Conservation (phyloP, 2,797 vertebrate species). For the Thripadectes ignobilis region DNA sequence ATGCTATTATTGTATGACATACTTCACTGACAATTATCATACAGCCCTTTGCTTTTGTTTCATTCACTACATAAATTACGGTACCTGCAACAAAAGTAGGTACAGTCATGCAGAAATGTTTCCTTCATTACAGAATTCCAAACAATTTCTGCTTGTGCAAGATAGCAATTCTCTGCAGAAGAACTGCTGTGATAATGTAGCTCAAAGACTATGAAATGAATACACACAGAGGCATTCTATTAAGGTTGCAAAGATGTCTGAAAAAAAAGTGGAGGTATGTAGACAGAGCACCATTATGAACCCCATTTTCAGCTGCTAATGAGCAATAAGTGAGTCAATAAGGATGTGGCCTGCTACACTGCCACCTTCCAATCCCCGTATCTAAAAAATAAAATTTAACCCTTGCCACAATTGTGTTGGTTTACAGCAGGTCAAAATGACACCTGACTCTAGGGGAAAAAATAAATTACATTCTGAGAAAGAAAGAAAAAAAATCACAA, state of each 20-base stretch:
- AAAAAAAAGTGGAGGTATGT: background rate
- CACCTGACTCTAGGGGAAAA: background rate
- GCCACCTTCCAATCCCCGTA: background rate
- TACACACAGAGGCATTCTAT: background rate
- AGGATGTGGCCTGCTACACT: background rate
- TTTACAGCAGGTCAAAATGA: background rate
- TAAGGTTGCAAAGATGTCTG: background rate
- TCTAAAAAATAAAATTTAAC: background rate
- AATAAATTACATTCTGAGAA: background rate
- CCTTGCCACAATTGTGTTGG: background rate
- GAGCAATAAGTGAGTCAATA: background rate
- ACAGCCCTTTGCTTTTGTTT: background rate
- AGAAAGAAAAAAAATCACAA: background rate
- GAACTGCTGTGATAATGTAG: background rate
- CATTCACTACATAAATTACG: background rate
- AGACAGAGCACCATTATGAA: background rate
- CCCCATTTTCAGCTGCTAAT: background rate
- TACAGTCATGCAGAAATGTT: background rate
- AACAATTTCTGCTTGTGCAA: background rate
- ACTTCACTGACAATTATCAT: background rate
- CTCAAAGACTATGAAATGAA: background rate
- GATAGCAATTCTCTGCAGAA: background rate
- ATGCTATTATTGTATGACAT: background rate
- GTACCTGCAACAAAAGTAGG: background rate
- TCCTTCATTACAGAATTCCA: background rate